These are phyloP conservation scores for Drosophila bunnanda DNA, from an alignment of 2,888 invertebrate genomes.

Conservation along the genomic window DNA sequence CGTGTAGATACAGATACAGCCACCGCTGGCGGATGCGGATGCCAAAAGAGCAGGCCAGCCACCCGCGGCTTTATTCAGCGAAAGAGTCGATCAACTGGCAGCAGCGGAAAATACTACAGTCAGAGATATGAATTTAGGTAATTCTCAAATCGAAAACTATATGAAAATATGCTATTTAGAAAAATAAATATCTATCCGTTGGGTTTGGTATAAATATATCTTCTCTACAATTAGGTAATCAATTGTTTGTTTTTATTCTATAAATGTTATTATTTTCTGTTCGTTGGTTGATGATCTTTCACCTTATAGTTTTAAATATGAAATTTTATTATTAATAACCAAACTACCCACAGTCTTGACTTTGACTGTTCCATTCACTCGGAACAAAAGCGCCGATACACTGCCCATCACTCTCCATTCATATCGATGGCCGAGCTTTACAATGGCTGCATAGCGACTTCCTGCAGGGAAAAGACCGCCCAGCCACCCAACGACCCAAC, in stretches of 20 bases:
- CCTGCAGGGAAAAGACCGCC: constrained; percentile 35
- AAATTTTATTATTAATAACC: not conserved
- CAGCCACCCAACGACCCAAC: constrained; percentile 26
- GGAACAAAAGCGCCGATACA: constrained; percentile 31
- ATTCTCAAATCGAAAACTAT: too few relatives aligned
- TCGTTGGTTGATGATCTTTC: not conserved
- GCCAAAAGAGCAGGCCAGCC: constrained; percentile 37
- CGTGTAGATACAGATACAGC: constrained; percentile 49
- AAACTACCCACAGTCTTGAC: rapidly evolving
- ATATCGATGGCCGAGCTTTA: constrained; percentile 54
- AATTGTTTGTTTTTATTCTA: too few relatives aligned
- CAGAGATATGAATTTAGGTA: not conserved
- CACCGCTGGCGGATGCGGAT: constrained; percentile 13
- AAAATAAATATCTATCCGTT: too few relatives aligned
- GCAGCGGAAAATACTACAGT: constrained; percentile 6
- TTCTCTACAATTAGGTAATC: too few relatives aligned
- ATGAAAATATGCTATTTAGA: too few relatives aligned
- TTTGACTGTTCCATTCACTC: constrained; percentile 23
- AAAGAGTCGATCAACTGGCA: constrained; percentile 47
- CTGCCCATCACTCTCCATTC: constrained; percentile 51
- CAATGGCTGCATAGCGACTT: constrained; percentile 51
- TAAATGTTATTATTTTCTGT: too few relatives aligned
- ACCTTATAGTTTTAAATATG: not conserved
- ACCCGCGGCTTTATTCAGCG: constrained; percentile 26
- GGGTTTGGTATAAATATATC: too few relatives aligned